Evolutionary conservation across 2,888 invertebrate species (phyloP).

Genomic region (Rhopalosiphum nymphaeae): DNA sequence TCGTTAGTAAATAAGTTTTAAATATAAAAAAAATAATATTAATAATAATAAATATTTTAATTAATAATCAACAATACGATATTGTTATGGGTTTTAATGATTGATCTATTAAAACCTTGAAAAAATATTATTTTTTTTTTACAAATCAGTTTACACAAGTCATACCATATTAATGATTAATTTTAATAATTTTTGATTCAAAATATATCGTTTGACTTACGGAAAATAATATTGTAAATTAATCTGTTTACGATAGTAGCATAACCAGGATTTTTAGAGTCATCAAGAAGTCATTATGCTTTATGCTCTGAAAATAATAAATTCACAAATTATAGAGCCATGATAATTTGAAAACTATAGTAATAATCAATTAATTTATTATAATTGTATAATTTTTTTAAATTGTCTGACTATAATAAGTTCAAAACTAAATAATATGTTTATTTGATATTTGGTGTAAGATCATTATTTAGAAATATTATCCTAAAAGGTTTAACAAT

Average conservation of each 20-base stretch:
- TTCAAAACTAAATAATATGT: too few species aligned
- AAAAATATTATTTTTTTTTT: neutral
- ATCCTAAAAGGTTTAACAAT: too few species aligned
- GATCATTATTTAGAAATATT: too few species aligned
- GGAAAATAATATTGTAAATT: neutral
- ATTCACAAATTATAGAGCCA: too few species aligned
- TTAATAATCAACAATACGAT: neutral
- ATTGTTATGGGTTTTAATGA: neutral
- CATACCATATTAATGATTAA: neutral
- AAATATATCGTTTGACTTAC: neutral
- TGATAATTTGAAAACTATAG: too few species aligned
- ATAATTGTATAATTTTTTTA: too few species aligned
- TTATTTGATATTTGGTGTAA: too few species aligned
- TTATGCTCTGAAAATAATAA: too few species aligned
- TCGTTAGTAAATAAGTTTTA: neutral
- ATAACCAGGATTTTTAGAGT: neutral
- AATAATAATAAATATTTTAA: neutral
- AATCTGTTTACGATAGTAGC: neutral
- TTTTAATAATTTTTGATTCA: neutral
- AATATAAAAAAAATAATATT: neutral
- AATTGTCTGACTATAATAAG: too few species aligned
- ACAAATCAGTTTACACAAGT: neutral
- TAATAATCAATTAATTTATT: too few species aligned
- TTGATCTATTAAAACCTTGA: neutral
- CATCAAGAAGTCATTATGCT: too few species aligned